Conservation (phyloP, 2,888 invertebrate genomes). For the Polydrusus tereticollis region DNA sequence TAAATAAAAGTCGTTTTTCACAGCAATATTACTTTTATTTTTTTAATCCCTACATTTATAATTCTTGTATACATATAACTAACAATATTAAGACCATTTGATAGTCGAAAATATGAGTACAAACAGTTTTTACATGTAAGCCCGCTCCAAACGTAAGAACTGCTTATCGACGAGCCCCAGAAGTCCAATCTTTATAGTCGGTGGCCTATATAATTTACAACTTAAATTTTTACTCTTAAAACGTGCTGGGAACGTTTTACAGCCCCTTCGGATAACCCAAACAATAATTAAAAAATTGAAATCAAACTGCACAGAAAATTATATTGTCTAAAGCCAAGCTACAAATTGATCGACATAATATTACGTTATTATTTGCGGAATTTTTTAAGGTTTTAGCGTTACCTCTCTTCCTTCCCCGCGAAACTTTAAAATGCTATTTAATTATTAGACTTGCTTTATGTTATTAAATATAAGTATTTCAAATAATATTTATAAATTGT, state of each 20-base stretch:
- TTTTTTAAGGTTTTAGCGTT: too few species aligned
- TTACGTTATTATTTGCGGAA: too few species aligned
- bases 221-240: not conserved
- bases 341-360: too few species aligned
- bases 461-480: too few species aligned
- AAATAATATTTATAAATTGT: too few species aligned
- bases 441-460: too few species aligned
- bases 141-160: constrained; percentile 51
- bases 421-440: too few species aligned
- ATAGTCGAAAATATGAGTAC: constrained; percentile 53
- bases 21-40: constrained; percentile 56
- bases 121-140: constrained; percentile 50
- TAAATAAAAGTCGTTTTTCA: constrained; percentile 47
- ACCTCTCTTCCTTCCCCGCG: too few species aligned
- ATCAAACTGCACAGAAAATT: not conserved
- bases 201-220: constrained; percentile 6
- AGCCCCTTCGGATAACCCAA: not conserved
- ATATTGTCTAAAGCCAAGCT: not conserved
- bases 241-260: not conserved
- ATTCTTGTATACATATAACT: constrained; percentile 56
- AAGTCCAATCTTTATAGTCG: constrained; percentile 33
- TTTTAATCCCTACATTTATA: constrained; percentile 56
- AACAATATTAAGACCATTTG: constrained; percentile 54
- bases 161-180: constrained; percentile 47
- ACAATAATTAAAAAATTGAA: not conserved